Evolutionary conservation across 2,113 vertebrate species (phyloP).

Genomic region (Rhombomys opimus): DNA sequence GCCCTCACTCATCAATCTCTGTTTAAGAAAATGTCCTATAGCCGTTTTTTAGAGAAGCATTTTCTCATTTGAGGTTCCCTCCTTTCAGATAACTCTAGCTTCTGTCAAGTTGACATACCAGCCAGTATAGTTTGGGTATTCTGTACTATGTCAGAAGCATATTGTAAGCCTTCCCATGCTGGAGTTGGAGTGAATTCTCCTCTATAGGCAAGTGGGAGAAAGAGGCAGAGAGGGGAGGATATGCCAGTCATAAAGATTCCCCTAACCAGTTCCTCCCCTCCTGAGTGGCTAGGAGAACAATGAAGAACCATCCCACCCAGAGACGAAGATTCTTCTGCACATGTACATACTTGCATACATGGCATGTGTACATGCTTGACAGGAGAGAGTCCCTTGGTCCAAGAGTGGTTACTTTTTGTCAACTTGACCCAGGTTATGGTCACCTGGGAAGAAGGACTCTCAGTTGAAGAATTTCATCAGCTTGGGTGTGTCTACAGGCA

Average conservation of each 20-base stretch:
- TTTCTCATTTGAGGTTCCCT: neutral
- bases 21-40: neutral
- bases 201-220: neutral
- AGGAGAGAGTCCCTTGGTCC: neutral
- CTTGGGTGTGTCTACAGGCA: neutral
- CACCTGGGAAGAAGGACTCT: neutral
- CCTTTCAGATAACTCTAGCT: neutral
- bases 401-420: neutral
- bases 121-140: neutral
- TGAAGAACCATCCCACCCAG: neutral
- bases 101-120: neutral
- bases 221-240: neutral
- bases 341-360: neutral
- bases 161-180: slow-evolving; percentile 68
- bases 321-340: neutral
- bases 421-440: neutral
- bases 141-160: slow-evolving; percentile 55
- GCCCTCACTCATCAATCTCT: neutral
- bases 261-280: neutral
- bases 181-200: slow-evolving; percentile 64
- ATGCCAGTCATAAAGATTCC: neutral
- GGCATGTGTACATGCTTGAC: neutral
- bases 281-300: neutral
- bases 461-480: neutral
- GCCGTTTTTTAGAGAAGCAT: too few species aligned